phyloP scores from a whole-genome alignment of 1,140 invertebrate species.

The Brachionus sp. region DNA sequence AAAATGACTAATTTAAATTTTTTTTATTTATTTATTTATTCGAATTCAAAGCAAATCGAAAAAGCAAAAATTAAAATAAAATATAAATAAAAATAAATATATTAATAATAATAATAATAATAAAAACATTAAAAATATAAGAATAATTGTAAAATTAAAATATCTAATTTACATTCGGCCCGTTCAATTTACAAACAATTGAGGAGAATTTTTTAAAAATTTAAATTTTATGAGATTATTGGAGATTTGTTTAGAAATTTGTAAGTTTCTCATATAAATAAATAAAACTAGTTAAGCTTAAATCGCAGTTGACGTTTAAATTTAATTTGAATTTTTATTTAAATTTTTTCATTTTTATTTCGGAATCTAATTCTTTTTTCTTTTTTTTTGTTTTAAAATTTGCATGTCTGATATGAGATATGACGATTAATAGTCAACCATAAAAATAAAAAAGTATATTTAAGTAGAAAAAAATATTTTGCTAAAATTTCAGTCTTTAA shows the following conservation, averaged over 20 bases:
- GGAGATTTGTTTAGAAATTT: conserved; percentile 28
- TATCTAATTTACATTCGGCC: conserved; percentile 23
- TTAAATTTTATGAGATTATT: conserved; percentile 8
- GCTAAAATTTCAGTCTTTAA: background rate
- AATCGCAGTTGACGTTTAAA: background rate
- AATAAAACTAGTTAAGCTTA: background rate
- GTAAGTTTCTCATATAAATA: background rate
- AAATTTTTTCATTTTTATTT: conserved; percentile 7
- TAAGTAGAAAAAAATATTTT: background rate
- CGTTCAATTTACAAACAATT: conserved; percentile 36
- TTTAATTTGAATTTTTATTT: conserved; percentile 13
- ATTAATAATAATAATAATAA: background rate
- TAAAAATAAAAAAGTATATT: background rate
- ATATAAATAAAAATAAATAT: background rate
- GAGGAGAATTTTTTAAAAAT: conserved; percentile 6
- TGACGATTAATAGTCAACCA: background rate
- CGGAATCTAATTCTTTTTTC: conserved; percentile 3
- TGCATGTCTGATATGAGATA: conserved; percentile 33
- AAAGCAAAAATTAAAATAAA: conserved; percentile 37
- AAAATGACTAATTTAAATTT: conserved; percentile 30
- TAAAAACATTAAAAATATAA: no score
- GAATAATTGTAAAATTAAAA: background rate
- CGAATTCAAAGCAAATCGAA: background rate
- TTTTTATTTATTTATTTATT: background rate
- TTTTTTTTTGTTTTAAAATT: conserved; percentile 6